Conservation (phyloP, 2,797 vertebrate genomes). For the Denticeps clupeoides region DNA sequence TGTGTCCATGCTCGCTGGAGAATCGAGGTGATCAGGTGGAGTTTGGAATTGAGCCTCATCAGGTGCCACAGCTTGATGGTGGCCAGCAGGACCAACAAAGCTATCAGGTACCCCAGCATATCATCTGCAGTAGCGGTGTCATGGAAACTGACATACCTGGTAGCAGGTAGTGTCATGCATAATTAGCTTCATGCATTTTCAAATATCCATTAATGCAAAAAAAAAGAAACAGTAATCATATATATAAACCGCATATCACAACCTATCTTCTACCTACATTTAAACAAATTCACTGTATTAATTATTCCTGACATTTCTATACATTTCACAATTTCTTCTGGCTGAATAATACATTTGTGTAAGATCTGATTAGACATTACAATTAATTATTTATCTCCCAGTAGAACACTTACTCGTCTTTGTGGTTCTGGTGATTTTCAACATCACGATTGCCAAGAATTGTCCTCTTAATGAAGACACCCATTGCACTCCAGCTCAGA, state of each 20-base stretch:
- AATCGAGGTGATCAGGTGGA: constrained; percentile 86
- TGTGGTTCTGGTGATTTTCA: constrained; percentile 69
- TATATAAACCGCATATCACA: too few species aligned
- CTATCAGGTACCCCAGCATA: constrained; percentile 80
- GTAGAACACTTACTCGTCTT: constrained; percentile 61
- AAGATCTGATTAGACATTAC: too few species aligned
- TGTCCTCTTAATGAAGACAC: constrained; percentile 78
- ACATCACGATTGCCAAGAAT: constrained; percentile 73
- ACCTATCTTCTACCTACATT: too few species aligned
- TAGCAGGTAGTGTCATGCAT: neutral
- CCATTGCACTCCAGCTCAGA: constrained; percentile 81
- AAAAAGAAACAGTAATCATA: neutral
- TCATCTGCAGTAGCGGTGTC: constrained; percentile 80
- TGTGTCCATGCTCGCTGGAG: constrained; percentile 82
- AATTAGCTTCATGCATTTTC: neutral
- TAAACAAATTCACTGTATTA: too few species aligned
- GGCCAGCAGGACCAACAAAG: constrained; percentile 84
- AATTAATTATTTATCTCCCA: too few species aligned
- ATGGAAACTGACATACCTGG: constrained; percentile 76
- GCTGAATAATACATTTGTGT: too few species aligned
- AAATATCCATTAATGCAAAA: neutral
- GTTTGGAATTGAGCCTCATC: constrained; percentile 84
- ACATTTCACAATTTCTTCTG: too few species aligned
- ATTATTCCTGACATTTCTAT: too few species aligned
- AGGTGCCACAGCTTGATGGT: constrained; percentile 93